phyloP scores from a whole-genome alignment of 2,888 invertebrate species.

The Erynnis tages region DNA sequence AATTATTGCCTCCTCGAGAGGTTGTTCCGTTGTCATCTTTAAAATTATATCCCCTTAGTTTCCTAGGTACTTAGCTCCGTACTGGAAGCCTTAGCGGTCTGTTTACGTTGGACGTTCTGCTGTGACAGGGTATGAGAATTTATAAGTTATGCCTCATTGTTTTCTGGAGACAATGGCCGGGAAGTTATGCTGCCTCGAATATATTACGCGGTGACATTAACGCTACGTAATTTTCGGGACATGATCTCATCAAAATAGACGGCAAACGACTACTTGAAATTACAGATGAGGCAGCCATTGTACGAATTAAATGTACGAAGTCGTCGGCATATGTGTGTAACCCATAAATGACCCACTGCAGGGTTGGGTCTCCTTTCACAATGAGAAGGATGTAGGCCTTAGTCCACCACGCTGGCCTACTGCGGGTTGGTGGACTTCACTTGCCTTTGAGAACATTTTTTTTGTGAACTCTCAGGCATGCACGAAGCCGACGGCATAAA shows the following conservation, averaged over 20 bases:
- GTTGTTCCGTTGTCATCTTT: slow-evolving; percentile 45
- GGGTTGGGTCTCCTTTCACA: too few relatives aligned
- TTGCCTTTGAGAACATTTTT: too few relatives aligned
- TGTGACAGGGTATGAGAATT: slow-evolving; percentile 36
- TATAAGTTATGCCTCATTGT: slow-evolving; percentile 36
- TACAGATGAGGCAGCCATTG: slow-evolving; percentile 8
- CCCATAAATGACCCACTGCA: too few relatives aligned
- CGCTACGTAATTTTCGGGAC: slow-evolving; percentile 25
- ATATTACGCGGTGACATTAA: slow-evolving; percentile 26
- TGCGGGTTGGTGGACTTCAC: too few relatives aligned
- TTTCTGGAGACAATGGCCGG: slow-evolving; percentile 33
- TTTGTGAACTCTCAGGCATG: too few relatives aligned
- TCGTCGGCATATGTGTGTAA: too few relatives aligned
- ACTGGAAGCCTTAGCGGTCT: slow-evolving; percentile 24
- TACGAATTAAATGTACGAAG: too few relatives aligned
- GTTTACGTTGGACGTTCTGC: slow-evolving; percentile 26
- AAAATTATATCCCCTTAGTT: slow-evolving; percentile 43
- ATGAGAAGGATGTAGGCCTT: too few relatives aligned
- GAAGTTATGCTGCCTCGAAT: slow-evolving; percentile 28
- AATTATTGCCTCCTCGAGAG: slow-evolving; percentile 40
- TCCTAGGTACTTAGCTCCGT: slow-evolving; percentile 34
- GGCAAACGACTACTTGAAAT: slow-evolving; percentile 13
- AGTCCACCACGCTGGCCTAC: too few relatives aligned
- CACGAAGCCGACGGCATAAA: not conserved
- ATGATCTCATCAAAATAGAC: slow-evolving; percentile 21